phyloP scores from a whole-genome alignment of 2,113 vertebrate genomes.

The Lichenostomus cassidix region DNA sequence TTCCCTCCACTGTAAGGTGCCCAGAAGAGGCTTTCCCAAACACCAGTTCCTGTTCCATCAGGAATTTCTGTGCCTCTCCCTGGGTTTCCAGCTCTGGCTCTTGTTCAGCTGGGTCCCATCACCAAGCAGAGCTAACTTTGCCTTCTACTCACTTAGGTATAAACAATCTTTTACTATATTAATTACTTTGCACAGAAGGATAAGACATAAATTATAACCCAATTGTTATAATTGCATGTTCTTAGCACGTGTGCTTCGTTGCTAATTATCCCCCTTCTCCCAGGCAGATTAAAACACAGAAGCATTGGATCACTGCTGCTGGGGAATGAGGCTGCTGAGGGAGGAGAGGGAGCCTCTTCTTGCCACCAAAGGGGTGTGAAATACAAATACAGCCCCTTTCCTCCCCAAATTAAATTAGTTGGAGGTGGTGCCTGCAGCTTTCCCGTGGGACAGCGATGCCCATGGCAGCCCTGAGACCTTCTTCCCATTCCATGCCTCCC shows the following conservation, averaged over 20 bases:
- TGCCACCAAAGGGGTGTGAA: not conserved
- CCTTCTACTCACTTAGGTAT: constrained; percentile 31
- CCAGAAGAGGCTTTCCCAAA: not conserved
- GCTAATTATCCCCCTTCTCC: constrained; percentile 59
- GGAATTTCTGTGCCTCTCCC: not conserved
- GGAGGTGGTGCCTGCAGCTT: not conserved
- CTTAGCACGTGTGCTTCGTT: constrained; percentile 13
- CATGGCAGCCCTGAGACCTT: not conserved
- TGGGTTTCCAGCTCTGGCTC: not conserved
- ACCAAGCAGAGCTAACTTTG: not conserved
- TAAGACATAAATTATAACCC: constrained; percentile 65
- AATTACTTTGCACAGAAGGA: constrained; percentile 58
- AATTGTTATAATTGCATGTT: constrained; percentile 58
- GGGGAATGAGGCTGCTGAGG: not conserved
- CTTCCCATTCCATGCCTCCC: not conserved
- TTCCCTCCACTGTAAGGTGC: not conserved
- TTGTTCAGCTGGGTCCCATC: not conserved
- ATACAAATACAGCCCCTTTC: not conserved
- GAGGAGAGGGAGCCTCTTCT: not conserved
- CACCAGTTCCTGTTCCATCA: not conserved
- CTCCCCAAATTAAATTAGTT: not conserved
- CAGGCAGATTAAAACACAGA: constrained; percentile 22
- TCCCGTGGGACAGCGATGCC: fast-evolving
- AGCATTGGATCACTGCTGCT: not conserved
- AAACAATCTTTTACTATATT: constrained; percentile 42